A percentile compares a stretch with the other conserved stretches of the same genome.
Conservation (phyloP, 2,888 invertebrate species). For the Beris morrisii region DNA sequence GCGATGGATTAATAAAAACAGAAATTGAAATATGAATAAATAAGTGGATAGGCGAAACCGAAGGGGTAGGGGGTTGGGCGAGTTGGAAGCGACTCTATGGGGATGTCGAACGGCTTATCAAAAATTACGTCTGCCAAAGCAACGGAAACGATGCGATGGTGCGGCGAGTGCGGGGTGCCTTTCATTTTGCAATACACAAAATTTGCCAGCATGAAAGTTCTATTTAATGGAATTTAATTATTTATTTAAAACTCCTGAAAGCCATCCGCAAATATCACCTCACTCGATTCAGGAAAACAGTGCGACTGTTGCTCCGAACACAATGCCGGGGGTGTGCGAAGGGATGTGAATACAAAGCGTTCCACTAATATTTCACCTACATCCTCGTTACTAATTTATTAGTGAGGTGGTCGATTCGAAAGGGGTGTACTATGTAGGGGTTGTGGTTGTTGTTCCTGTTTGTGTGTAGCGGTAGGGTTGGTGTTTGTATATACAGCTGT, state of each 20-base stretch:
- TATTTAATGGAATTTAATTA: slow-evolving; percentile 36
- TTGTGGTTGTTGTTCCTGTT: too few relatives aligned
- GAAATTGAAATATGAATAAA: slow-evolving; percentile 37
- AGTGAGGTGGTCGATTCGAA: too few relatives aligned
- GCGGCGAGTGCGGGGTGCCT: not conserved
- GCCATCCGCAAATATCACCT: slow-evolving; percentile 31
- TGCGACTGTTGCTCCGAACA: not conserved
- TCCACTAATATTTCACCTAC: slow-evolving; percentile 6
- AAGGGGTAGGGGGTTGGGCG: not conserved
- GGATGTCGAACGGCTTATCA: slow-evolving; percentile 22
- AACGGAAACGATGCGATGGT: not conserved
- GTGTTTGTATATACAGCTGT: too few relatives aligned
- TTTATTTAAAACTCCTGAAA: slow-evolving; percentile 33
- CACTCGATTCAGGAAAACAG: not conserved
- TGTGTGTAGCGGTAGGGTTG: too few relatives aligned
- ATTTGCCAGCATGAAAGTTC: slow-evolving; percentile 26
- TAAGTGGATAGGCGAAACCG: slow-evolving; percentile 23
- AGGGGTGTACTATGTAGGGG: too few relatives aligned
- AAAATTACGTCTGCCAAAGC: slow-evolving; percentile 20
- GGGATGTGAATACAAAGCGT: slow-evolving; percentile 6
- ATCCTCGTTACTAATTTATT: slow-evolving; percentile 1
- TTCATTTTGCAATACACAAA: not conserved
- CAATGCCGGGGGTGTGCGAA: not conserved
- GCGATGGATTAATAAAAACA: slow-evolving; percentile 34
- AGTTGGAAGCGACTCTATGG: not conserved